phyloP scores from a whole-genome alignment of 2,797 vertebrate genomes.

The Fringilla coelebs region DNA sequence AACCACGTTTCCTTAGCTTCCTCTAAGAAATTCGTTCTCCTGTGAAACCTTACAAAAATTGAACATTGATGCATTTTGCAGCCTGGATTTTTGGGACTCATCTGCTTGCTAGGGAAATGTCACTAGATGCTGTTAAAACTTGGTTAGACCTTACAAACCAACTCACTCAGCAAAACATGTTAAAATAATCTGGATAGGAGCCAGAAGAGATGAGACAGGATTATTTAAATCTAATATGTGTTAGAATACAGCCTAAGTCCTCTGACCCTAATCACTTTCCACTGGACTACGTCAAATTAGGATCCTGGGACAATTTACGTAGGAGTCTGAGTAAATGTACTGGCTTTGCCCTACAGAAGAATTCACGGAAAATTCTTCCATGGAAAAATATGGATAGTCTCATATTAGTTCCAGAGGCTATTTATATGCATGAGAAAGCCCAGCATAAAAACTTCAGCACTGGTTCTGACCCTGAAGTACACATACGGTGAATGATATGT shows the following conservation, averaged over 20 bases:
- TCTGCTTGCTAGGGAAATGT: background rate
- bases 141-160: background rate
- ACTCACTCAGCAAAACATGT: constrained; percentile 34
- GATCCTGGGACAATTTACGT: constrained; percentile 41
- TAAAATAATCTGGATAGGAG: constrained; percentile 41
- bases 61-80: background rate
- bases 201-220: constrained; percentile 63
- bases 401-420: background rate
- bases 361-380: background rate
- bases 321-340: background rate
- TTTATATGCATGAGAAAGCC: background rate
- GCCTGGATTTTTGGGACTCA: background rate
- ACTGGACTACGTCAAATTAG: constrained; percentile 12
- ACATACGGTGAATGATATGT: background rate
- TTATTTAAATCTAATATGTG: constrained; percentile 68
- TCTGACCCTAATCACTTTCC: constrained; percentile 64
- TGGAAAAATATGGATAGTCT: background rate
- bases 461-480: background rate
- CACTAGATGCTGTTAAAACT: background rate
- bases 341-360: background rate
- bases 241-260: constrained; percentile 63
- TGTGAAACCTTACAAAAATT: background rate
- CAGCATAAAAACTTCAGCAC: background rate
- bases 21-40: background rate
- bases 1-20: background rate